A percentile compares a stretch with the other conserved stretches of the same genome.
These are phyloP conservation scores for Fopius arisanus DNA, from an alignment of 1,140 invertebrate species.

Conservation along the genomic window DNA sequence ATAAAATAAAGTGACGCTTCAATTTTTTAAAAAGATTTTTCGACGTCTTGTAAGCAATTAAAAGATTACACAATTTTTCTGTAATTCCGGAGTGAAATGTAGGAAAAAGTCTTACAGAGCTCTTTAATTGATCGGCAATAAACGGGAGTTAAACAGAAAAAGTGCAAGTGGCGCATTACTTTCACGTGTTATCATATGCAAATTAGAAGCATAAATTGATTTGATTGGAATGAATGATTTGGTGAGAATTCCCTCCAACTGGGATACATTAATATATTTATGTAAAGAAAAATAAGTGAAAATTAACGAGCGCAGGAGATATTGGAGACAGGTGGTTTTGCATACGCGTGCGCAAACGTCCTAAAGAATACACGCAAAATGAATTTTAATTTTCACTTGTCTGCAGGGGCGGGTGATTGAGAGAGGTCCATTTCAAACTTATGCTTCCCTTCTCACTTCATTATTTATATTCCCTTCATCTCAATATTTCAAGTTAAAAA, in stretches of 20 bases:
- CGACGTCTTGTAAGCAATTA: no score
- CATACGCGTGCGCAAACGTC: constrained; percentile 38
- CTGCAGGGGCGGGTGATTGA: background rate
- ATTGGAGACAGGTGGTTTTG: constrained; percentile 42
- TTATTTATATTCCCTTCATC: background rate
- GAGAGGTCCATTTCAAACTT: background rate
- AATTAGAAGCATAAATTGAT: background rate
- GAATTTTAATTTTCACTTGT: constrained; percentile 46
- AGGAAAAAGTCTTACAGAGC: no score
- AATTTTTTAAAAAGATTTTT: no score
- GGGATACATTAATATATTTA: background rate
- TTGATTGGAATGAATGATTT: no score
- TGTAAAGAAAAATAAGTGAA: background rate
- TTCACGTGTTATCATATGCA: no score
- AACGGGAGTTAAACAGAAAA: no score
- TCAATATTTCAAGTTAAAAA: background rate
- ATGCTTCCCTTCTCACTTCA: background rate
- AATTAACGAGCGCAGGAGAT: background rate
- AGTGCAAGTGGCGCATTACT: no score
- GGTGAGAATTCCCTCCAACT: background rate
- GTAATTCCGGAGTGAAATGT: no score
- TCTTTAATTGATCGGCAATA: no score
- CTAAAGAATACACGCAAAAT: constrained; percentile 30
- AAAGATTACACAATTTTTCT: no score
- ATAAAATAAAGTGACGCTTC: no score